A percentile compares a stretch with the other conserved stretches of the same genome.
These are phyloP conservation scores for Rhombomys opimus DNA, from an alignment of 2,113 vertebrate genomes.

Conservation along the genomic window DNA sequence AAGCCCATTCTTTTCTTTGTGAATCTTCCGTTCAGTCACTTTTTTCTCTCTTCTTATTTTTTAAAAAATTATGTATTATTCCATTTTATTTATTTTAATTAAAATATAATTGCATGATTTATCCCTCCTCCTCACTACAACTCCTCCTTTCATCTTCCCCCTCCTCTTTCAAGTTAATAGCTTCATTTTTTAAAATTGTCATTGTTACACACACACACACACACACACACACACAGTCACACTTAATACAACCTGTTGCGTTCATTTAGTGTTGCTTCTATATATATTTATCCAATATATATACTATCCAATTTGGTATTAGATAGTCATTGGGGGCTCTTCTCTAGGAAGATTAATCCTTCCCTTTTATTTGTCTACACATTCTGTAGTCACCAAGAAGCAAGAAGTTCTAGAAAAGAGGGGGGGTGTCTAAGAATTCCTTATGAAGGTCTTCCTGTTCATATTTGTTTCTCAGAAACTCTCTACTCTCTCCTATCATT, in stretches of 20 bases:
- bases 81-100: not conserved
- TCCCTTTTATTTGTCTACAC: not conserved
- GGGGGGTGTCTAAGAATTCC: not conserved
- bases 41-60: not conserved
- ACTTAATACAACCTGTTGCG: not conserved
- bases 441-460: not conserved
- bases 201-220: not conserved
- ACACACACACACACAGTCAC: not conserved
- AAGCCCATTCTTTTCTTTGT: not conserved
- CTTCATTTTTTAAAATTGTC: not conserved
- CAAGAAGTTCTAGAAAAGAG: not conserved
- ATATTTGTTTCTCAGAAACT: slow-evolving; percentile 2
- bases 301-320: not conserved
- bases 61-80: not conserved
- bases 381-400: not conserved
- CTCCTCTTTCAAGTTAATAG: not conserved
- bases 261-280: not conserved
- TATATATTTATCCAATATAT: not conserved
- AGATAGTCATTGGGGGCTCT: not conserved
- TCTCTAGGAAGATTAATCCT: not conserved
- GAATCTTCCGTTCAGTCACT: not conserved
- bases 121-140: not conserved
- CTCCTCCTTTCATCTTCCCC: not conserved
- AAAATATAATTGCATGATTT: not conserved
- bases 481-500: not conserved